phyloP scores from a whole-genome alignment of 2,113 vertebrate species.

The Paradoxurus hermaphroditus region DNA sequence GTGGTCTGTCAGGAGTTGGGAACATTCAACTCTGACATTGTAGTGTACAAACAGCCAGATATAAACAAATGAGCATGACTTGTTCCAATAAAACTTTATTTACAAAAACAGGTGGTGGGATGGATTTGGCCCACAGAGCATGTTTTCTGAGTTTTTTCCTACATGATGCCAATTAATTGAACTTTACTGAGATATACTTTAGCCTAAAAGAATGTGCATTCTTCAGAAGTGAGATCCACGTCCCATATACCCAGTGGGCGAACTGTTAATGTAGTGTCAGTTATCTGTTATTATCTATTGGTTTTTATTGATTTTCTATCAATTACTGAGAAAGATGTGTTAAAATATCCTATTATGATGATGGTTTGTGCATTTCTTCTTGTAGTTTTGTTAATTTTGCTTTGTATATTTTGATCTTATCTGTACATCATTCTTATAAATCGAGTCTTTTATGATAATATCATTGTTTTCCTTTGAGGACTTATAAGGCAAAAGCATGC shows the following conservation, averaged over 20 bases:
- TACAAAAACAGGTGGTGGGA: not conserved
- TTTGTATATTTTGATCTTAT: not conserved
- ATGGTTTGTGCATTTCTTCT: not conserved
- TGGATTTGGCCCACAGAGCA: not conserved
- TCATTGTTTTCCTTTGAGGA: not conserved
- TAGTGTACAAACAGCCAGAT: not conserved
- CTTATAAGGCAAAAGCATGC: not conserved
- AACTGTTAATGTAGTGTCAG: not conserved
- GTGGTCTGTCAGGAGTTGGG: not conserved
- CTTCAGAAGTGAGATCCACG: not conserved
- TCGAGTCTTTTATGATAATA: not conserved
- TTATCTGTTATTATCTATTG: not conserved
- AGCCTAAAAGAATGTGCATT: not conserved
- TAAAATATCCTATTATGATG: not conserved
- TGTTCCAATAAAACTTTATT: not conserved
- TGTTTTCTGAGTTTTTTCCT: not conserved
- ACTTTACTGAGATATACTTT: not conserved
- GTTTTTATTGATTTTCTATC: slow-evolving; percentile 1
- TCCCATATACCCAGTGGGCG: not conserved
- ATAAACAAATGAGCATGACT: not conserved
- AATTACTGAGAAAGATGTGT: not conserved
- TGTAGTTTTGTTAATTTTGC: not conserved
- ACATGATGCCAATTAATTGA: not conserved
- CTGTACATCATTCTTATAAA: not conserved
- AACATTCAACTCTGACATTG: not conserved